phyloP scores from a whole-genome alignment of 1,140 invertebrate genomes.

The Zaprionus africanus region DNA sequence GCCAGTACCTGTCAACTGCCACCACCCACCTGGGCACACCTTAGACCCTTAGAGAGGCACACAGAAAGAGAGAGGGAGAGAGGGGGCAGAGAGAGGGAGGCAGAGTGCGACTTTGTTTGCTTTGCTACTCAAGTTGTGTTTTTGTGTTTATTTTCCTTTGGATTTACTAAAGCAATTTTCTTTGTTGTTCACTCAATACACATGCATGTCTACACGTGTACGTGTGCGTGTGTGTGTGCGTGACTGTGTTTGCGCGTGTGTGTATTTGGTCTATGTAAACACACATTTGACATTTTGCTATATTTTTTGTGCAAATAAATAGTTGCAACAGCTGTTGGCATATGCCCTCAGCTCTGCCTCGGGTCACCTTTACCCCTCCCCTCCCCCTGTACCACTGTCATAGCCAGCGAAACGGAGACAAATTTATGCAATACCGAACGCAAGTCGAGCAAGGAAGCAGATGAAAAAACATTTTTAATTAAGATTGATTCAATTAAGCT shows the following conservation, averaged over 20 bases:
- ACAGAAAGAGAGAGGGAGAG: neutral
- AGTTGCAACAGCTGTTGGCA: constrained; percentile 79
- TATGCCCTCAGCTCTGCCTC: constrained; percentile 43
- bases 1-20: neutral
- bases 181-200: constrained; percentile 62
- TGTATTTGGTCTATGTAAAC: constrained; percentile 66
- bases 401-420: constrained; percentile 10
- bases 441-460: constrained; percentile 7
- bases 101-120: constrained; percentile 62
- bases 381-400: neutral
- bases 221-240: constrained; percentile 6
- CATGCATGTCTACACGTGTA: constrained; percentile 1
- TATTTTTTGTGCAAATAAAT: constrained; percentile 82
- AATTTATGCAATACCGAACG: constrained; percentile 47
- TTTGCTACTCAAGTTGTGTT: constrained; percentile 78
- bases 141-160: constrained; percentile 79
- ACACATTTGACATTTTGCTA: constrained; percentile 81
- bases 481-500: constrained; percentile 74
- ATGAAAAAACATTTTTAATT: constrained; percentile 66
- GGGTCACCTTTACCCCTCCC: neutral
- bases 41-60: constrained; percentile 12
- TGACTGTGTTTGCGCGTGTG: neutral
- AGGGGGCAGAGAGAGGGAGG: neutral
- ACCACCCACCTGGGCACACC: constrained; percentile 50
- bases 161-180: constrained; percentile 83